These are phyloP conservation scores for Hycleus phaleratus DNA, from an alignment of 1,140 invertebrate species.

Conservation along the genomic window DNA sequence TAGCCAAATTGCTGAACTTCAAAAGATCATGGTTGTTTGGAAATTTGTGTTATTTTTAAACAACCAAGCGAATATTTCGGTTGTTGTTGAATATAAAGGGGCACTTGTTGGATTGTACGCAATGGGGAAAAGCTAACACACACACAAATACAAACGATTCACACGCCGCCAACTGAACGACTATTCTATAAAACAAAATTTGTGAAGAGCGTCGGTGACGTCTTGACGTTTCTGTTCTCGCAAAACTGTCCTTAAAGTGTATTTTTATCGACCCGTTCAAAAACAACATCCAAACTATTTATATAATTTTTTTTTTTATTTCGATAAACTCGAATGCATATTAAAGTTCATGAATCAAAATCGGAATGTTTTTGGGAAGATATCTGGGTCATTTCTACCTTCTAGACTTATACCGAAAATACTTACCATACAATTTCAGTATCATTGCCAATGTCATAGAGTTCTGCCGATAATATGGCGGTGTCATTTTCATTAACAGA, in stretches of 20 bases:
- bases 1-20: slow-evolving; percentile 7
- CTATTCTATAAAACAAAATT: slow-evolving; percentile 4
- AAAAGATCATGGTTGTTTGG: background rate
- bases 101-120: background rate
- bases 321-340: too few species aligned
- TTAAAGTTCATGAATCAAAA: too few species aligned
- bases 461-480: slow-evolving; percentile 22
- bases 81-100: background rate
- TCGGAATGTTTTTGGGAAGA: background rate
- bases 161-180: slow-evolving; percentile 20
- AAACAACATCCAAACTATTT: background rate
- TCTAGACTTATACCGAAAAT: background rate
- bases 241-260: slow-evolving; percentile 15
- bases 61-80: too few species aligned
- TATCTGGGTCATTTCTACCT: background rate
- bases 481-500: slow-evolving; percentile 17
- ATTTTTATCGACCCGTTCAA: background rate
- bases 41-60: too few species aligned
- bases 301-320: background rate
- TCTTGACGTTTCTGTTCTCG: slow-evolving; percentile 2
- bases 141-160: slow-evolving; percentile 5
- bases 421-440: slow-evolving; percentile 29
- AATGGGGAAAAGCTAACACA: background rate
- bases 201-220: slow-evolving; percentile 15
- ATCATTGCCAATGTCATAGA: slow-evolving; percentile 26